A percentile compares a stretch with the other conserved stretches of the same genome.
Conservation (phyloP, 35 echinoderm and acorn worm genomes). For the Patiria miniata region DNA sequence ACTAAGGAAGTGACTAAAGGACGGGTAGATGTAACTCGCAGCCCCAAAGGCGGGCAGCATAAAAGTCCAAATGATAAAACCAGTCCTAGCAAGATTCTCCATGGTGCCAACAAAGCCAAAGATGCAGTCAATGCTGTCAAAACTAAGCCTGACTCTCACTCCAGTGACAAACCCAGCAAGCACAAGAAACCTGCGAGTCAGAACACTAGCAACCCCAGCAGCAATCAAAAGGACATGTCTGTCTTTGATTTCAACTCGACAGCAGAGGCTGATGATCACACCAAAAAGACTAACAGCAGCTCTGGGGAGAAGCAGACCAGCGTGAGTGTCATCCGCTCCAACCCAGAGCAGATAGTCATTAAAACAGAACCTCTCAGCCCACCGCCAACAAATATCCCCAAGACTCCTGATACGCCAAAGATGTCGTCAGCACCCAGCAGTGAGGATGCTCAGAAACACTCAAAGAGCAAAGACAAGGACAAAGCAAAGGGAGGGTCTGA, state of each 20-base stretch:
- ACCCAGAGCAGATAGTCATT: conserved; percentile 36
- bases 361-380: conserved; percentile 46
- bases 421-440: neutral
- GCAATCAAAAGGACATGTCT: conserved; percentile 74
- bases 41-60: conserved; percentile 13
- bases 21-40: neutral
- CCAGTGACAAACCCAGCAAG: conserved; percentile 2
- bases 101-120: conserved; percentile 30
- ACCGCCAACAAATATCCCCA: conserved; percentile 25
- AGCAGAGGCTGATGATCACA: conserved; percentile 61
- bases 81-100: conserved; percentile 12
- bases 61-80: conserved; percentile 13
- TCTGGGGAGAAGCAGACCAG: conserved; percentile 44
- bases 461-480: conserved; percentile 82
- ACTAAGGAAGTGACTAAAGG: conserved; percentile 11
- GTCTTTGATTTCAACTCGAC: conserved; percentile 94
- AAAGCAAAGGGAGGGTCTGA: conserved; percentile 72
- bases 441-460: conserved; percentile 34
- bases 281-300: conserved; percentile 13
- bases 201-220: neutral
- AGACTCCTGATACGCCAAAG: conserved; percentile 41
- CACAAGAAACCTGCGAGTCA: conserved; percentile 8
- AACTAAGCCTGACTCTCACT: conserved; percentile 20
- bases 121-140: conserved; percentile 12
- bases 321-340: conserved; percentile 62